Evolutionary conservation across 2,113 vertebrate species (phyloP).

Genomic region (Chionomys nivalis): DNA sequence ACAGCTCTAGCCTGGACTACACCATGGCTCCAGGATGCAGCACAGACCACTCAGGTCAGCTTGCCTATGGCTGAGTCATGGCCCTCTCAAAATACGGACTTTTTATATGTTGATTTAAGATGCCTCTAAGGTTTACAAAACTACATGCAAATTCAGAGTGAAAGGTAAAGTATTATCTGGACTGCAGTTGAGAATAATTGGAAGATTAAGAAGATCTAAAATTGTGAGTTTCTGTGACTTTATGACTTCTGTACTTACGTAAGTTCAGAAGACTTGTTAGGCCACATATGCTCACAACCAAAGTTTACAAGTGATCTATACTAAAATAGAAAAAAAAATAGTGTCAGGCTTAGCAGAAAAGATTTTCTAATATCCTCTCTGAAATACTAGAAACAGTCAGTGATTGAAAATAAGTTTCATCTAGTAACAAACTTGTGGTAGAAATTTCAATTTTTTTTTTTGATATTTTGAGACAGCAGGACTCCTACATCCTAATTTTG

Average conservation of each 20-base stretch:
- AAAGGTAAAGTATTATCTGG: neutral
- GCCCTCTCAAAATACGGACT: neutral
- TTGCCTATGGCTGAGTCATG: neutral
- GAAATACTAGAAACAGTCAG: neutral
- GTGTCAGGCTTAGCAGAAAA: neutral
- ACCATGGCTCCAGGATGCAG: neutral
- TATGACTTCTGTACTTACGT: neutral
- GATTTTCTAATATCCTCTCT: neutral
- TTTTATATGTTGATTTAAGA: constrained; percentile 6
- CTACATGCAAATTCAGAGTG: neutral
- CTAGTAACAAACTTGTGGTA: constrained; percentile 21
- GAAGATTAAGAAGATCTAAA: neutral
- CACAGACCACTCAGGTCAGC: neutral
- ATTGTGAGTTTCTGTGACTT: neutral
- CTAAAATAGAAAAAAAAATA: neutral
- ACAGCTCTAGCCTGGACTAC: neutral
- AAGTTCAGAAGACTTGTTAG: neutral
- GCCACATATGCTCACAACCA: neutral
- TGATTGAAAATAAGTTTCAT: constrained; percentile 45
- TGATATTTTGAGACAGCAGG: too few species aligned
- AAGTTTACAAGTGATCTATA: neutral
- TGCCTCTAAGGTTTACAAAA: neutral
- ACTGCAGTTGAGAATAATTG: neutral
- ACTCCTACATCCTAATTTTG: constrained; percentile 67
- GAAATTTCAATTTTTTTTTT: constrained; percentile 48